Evolutionary conservation across 2,797 vertebrate species (phyloP), one percentile per base, ranked within the genome.

Genomic region (Adrianichthys oophorus): DNA sequence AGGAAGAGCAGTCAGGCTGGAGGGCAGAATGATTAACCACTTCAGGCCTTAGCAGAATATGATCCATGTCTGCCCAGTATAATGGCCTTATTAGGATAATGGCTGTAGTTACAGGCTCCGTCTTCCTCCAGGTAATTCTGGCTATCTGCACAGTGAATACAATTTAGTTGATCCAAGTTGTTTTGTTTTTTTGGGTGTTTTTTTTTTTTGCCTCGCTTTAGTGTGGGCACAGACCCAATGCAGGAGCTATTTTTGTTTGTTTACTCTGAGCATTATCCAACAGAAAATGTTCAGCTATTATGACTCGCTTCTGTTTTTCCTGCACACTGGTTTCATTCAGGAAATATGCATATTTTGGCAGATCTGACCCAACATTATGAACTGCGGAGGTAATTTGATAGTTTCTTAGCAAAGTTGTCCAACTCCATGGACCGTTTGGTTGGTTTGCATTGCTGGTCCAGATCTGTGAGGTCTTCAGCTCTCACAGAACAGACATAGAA

Each of bases 61-160:
- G 78, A 76, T 70, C 72, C 74, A 68, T 60, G 57, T 54, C 76
- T 59, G 62, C 72, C 63, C 63, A 24, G 48, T 59, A 74, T 89
- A 87, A 90, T 89, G 69, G 79, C 55, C 85, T 85, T 87, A 80
- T 91, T 90, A 89, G 82, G 82, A 89, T 91, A 90, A 92, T 90
- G 81, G 82, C 47, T 67, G 80, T 80, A 76, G 76, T 88, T 91
- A 85, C 75, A 72, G 67, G 74, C 69, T 65, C 50, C 54, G 47
- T 86, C 67, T 72, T 76, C 74, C 70, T 79, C 66, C 68, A 53
- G 76, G 79, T 83, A 78, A 84, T 89, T 83, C 68, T 56, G 57
- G 59, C 78, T 70, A 69, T 67, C 72, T 59, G 59, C 52, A 24
- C 50, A 15, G 46, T 59, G 69, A 79, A 79, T 59, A 63, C 32